Evolutionary conservation across 2,888 invertebrate genomes (phyloP), one percentile per base, ranked within the genome.

Genomic region (Melinaea menophilus): DNA sequence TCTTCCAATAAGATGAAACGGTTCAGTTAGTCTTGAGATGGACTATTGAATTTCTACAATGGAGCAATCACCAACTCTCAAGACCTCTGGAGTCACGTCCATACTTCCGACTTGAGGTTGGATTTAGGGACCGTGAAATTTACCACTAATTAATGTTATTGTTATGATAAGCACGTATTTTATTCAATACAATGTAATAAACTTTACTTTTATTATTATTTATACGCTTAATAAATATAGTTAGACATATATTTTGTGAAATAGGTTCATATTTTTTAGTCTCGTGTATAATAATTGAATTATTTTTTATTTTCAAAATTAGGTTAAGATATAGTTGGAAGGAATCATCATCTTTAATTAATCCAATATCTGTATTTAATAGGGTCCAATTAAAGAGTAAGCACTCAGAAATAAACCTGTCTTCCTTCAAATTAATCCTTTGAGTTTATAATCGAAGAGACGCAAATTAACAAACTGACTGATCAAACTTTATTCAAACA

Each of bases 11-110:
- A 67, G 58, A 58, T 54, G 58, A 60, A 67, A 55, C 58, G 60
- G 61, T 70, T 69, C 77, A 79, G 80, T 81, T 83, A 79, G 81
- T 74, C 78, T 77, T 75, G 74, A 79, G 81, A 78, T 80, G 79
- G 85, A 79, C 81, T 84, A 85, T 86, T 86, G 84, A 86, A 69
- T 78, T 75, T 75, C 78, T 75, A 89, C 89, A 89, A 90, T 88
- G 78, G 83, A 77, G 81, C 83, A 90, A 90, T 90, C 89, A 90
- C 78, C 79, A 84, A 86, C 79, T 85, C 81, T 76, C 76, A 75
- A 79, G 81, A 80, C 81, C 84, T 80, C 82, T 78, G 69, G 68
- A 80, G 75, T 81, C 89, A 88, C 87, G 88, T 88, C 78, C 69
- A 65, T 65, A 73, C 73, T 73, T 72, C 73, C 72, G 70, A 72